phyloP scores from a whole-genome alignment of 2,797 vertebrate genomes.

The Alca torda region DNA sequence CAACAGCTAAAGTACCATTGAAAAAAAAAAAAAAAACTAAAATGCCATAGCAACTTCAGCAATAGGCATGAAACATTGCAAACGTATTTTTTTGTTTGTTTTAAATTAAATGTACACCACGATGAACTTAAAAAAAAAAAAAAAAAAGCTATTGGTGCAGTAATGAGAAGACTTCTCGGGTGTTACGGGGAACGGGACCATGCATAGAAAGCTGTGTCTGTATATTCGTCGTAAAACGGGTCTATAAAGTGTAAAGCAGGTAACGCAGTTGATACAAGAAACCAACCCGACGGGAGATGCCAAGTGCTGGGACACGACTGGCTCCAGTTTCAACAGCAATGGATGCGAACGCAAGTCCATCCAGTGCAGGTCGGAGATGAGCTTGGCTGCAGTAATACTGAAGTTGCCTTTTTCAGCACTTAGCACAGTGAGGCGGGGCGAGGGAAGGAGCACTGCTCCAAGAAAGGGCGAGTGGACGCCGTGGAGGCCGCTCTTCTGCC shows the following conservation, averaged over 20 bases:
- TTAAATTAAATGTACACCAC: conserved; percentile 74
- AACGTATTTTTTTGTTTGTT: conserved; percentile 14
- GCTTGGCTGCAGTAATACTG: conserved; percentile 70
- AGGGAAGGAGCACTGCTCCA: conserved; percentile 52
- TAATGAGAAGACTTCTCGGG: conserved; percentile 55
- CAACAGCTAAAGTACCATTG: conserved; percentile 79
- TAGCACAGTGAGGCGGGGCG: conserved; percentile 66
- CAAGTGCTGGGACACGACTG: conserved; percentile 1
- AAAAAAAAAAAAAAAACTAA: conserved; percentile 46
- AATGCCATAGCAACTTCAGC: conserved; percentile 72
- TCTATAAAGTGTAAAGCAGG: conserved; percentile 70
- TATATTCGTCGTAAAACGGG: conserved; percentile 58
- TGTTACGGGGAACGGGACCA: conserved; percentile 32
- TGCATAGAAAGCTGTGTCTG: conserved; percentile 77
- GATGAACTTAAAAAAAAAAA: conserved; percentile 16
- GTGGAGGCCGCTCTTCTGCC: background rate
- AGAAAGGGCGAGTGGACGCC: conserved; percentile 50
- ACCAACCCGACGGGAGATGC: conserved; percentile 60
- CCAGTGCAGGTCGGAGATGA: conserved; percentile 69
- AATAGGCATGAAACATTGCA: conserved; percentile 73
- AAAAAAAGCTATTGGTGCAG: conserved; percentile 63
- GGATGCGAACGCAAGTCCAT: conserved; percentile 44
- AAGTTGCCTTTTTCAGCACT: conserved; percentile 74
- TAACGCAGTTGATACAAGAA: conserved; percentile 62
- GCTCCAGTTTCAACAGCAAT: conserved; percentile 70